These are phyloP conservation scores for Chelonia mydas DNA, from an alignment of 2,797 vertebrate genomes.

Conservation along the genomic window DNA sequence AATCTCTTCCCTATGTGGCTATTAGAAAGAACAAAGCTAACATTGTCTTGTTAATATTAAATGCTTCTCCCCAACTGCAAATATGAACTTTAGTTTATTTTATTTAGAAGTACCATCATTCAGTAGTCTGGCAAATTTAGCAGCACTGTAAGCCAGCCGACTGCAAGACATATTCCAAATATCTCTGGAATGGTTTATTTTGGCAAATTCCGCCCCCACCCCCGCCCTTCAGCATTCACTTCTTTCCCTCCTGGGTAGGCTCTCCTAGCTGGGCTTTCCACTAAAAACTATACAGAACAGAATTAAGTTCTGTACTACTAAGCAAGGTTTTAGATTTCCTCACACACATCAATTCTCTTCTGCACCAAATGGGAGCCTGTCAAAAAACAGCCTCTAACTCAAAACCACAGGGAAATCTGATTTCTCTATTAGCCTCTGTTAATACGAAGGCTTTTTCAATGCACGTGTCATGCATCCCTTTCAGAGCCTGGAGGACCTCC, in stretches of 20 bases:
- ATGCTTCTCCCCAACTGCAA: neutral
- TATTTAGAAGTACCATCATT: neutral
- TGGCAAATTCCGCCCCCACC: neutral
- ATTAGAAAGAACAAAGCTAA: no score
- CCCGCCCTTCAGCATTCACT: neutral
- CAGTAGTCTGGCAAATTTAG: neutral
- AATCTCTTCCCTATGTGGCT: neutral
- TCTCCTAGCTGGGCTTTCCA: neutral
- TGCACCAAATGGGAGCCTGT: neutral
- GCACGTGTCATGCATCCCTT: neutral
- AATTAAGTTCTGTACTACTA: neutral
- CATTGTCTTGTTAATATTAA: neutral
- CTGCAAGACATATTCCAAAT: neutral
- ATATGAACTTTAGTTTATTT: neutral
- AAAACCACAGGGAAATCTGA: neutral
- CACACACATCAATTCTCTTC: neutral
- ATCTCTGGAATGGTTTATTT: neutral
- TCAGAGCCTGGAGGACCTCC: neutral
- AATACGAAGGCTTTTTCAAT: neutral
- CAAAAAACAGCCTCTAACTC: neutral
- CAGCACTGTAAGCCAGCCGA: neutral
- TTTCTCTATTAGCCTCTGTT: neutral
- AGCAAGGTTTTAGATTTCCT: neutral
- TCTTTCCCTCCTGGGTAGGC: neutral
- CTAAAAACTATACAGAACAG: neutral